Base-by-base conservation (phyloP, 2,888 invertebrate species). In the Trissonchulus latispiculum region DNA sequence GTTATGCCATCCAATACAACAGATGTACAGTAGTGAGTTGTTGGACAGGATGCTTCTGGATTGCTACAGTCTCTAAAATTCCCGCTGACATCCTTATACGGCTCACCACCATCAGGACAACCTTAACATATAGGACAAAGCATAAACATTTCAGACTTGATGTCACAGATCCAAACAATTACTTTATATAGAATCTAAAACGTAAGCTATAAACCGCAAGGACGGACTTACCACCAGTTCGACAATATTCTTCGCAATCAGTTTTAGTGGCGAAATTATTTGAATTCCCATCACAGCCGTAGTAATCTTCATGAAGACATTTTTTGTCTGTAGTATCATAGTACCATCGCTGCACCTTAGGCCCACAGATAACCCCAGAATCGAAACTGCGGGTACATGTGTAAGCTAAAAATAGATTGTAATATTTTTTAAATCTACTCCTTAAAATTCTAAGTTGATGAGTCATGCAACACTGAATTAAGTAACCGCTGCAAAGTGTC, bases 241-340 rank as follows among this genome's bases (percentile, higher is more conserved):
- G 74, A 74, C 81, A 81, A 75, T 81, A 81, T 66, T 81, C 81
- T 71, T 81, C 80, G 75, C 82, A 82, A 73, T 82, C 82, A 76
- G 78, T 77, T 74, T 79, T 78, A 0, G 78, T 79, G 68, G 79
- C 79, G 70, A 80, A 79, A 76, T 81, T 81, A 76, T 81, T 81
- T 67, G 78, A 78, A 76, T 82, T 82, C 72, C 82, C 82, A 70
- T 82, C 82, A 73, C 82, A 82, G 3, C 82, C 81, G 70, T 80
- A 80, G 78, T 81, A 82, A 0, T 79, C 79, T 75, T 78, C 81
- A 0, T 82, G 80, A 74, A 77, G 78, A 67, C 78, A 79, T 15
- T n/a, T 23, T 15, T 70, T 72, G 76, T 75, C 78, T 28, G 79
- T 78, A 2, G 76, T 75, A 73, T 80, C 80, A 75, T 78, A 80